Percentiles rank a stretch among this genome's conserved stretches.
Conservation (phyloP, 2,797 vertebrate species). For the Argyrosomus regius region DNA sequence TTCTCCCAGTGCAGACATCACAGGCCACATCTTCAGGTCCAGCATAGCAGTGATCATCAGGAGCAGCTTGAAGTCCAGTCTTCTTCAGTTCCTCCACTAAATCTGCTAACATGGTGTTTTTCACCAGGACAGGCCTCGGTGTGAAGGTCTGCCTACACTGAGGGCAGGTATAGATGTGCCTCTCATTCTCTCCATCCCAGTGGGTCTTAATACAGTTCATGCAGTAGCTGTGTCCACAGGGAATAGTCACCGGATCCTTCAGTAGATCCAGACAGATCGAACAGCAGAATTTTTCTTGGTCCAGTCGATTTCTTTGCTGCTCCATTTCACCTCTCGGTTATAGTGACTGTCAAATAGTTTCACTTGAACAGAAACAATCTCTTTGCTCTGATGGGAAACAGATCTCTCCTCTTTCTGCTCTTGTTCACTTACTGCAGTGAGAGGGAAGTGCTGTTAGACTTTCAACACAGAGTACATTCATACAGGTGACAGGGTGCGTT, state of each 20-base stretch:
- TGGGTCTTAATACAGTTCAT: not conserved
- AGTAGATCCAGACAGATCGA: no score
- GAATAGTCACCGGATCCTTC: not conserved
- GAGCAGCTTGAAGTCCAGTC: not conserved
- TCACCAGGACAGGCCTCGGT: not conserved
- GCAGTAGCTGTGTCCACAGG: conserved; percentile 15
- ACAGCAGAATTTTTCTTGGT: no score
- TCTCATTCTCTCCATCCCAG: not conserved
- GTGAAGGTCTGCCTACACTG: not conserved
- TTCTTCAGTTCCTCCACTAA: not conserved
- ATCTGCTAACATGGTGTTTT: not conserved
- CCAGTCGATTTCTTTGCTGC: no score
- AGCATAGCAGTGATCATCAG: conserved; percentile 8
- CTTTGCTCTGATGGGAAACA: no score
- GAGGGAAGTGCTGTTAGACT: no score
- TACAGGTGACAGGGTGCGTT: no score
- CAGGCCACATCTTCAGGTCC: conserved; percentile 7
- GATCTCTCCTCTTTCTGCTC: no score
- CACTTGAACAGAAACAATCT: no score
- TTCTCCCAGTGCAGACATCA: not conserved
- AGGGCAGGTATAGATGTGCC: not conserved
- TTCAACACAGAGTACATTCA: no score
- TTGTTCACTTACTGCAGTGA: no score
- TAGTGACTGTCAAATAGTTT: no score
- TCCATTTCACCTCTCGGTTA: no score